phyloP scores from a whole-genome alignment of 2,113 vertebrate genomes.

The crab-eating macaque (Macaca fascicularis) region T2T-MFA8v1.1 NC_088386.1:73048001-73048500 shows the following conservation, averaged over 20 bases:
- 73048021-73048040: conserved; percentile 28
- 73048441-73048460: neutral
- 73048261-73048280: neutral
- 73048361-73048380: neutral
- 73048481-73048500: neutral
- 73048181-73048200: conserved; percentile 65
- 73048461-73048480: neutral
- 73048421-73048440: neutral
- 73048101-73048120: conserved; percentile 23
- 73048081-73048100: conserved; percentile 62
- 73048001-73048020: conserved; percentile 34
- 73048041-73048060: conserved; percentile 26
- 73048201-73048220: neutral
- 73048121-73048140: neutral
- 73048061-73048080: neutral
- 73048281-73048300: neutral
- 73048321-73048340: neutral
- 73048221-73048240: neutral
- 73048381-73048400: neutral
- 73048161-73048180: conserved; percentile 60
- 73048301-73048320: neutral
- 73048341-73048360: neutral
- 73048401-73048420: neutral
- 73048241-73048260: neutral
- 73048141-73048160: neutral